These are phyloP conservation scores for Tetrax tetrax DNA, from an alignment of 2,113 vertebrate species.

Conservation along the genomic window DNA sequence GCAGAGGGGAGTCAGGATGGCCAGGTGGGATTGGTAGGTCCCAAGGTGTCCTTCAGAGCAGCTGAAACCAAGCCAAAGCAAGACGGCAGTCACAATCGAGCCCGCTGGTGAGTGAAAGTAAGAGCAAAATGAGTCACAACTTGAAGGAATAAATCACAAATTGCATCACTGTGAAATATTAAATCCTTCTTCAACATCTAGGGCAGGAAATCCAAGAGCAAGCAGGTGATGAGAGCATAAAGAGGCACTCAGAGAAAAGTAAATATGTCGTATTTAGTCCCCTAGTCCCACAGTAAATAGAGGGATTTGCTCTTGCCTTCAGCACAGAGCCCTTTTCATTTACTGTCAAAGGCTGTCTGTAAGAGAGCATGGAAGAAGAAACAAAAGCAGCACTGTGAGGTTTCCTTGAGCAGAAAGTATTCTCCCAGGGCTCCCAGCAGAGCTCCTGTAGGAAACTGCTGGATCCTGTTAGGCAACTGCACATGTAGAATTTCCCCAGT, in stretches of 20 bases:
- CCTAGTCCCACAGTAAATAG: neutral
- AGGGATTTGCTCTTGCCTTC: neutral
- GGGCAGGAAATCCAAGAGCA: neutral
- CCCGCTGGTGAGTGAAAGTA: neutral
- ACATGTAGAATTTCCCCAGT: neutral
- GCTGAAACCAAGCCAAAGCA: neutral
- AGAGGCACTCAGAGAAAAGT: conserved; percentile 8
- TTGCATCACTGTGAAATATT: neutral
- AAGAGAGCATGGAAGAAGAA: neutral
- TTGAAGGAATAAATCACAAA: neutral
- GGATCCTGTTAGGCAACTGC: neutral
- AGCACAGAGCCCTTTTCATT: conserved; percentile 40
- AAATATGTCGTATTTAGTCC: neutral
- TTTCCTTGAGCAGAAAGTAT: neutral
- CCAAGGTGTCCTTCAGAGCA: neutral
- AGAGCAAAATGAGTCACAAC: neutral
- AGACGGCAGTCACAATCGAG: neutral
- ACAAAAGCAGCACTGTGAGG: conserved; percentile 33
- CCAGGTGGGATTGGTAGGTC: neutral
- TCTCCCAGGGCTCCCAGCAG: neutral
- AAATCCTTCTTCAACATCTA: neutral
- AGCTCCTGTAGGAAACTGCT: neutral
- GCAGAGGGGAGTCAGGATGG: neutral
- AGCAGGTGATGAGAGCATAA: conserved; percentile 33
- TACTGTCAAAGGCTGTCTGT: conserved; percentile 24